Evolutionary conservation across 2,888 invertebrate genomes (phyloP), one percentile per base, ranked within the genome.

Genomic region (Exephanes ischioxanthus): DNA sequence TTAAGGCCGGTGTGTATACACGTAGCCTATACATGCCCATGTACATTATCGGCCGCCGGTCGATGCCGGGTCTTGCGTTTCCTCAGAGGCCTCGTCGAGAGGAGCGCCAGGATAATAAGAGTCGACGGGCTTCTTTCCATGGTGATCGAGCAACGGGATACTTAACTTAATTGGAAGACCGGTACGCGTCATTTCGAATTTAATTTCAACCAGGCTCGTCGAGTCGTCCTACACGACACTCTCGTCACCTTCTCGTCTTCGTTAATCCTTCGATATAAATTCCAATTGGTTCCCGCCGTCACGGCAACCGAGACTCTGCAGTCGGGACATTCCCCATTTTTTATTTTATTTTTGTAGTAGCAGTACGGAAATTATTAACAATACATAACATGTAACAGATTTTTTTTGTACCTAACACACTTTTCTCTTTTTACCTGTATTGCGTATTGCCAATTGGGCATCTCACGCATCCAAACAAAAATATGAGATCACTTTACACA

Each of bases 121-220:
- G 70, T 16, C 78, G 80, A 70, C 66, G 58, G 55, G 85, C 80
- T 79, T 86, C 84, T 83, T 86, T 53, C 86, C 80, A 84, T 77
- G 75, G 80, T 71, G 83, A 86, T 66, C 71, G 75, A 77, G 77
- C 79, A 63, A 63, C 75, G 80, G 87, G 41, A 70, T 88, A 86
- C 90, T 90, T 87, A 84, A 86, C 80, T 89, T 90, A 89, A 90
- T 90, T 89, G 89, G 90, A 87, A 80, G 83, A 80, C 66, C 67
- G 75, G 71, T 71, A 76, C 55, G 70, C 66, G 75, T 76, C 80
- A 63, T 86, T 79, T 76, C 83, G 83, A 87, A 88, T 87, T 87
- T 87, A 89, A 90, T 89, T 90, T 87, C 85, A 87, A 71, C 86
- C 26, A 48, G 53, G 45, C 70, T 53, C 41, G 45, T 61, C 33